Conservation (phyloP, 2,888 invertebrate species). For the Agriopis marginaria region DNA sequence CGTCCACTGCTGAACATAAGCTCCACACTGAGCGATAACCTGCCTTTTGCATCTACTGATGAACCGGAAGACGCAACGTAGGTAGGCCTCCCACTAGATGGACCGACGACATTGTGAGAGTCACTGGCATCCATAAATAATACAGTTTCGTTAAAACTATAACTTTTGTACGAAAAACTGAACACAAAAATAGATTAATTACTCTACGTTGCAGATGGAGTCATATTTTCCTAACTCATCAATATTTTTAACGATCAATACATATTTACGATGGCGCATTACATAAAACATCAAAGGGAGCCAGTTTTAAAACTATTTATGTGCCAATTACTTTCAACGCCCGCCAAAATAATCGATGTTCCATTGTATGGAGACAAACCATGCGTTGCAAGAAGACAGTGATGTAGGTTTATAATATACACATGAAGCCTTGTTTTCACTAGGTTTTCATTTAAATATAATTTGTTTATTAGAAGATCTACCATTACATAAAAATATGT, state of each 20-base stretch:
- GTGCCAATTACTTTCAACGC: constrained; percentile 66
- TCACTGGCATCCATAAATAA: no score
- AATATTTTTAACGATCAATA: constrained; percentile 29
- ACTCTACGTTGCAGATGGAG: constrained; percentile 10
- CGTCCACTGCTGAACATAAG: no score
- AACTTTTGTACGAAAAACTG: constrained; percentile 5
- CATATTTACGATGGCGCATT: constrained; percentile 40
- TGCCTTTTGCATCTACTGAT: no score
- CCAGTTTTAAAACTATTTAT: constrained; percentile 55
- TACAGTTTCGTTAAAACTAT: neutral
- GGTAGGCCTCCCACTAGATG: no score
- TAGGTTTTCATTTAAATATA: no score
- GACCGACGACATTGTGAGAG: no score
- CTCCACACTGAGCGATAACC: no score
- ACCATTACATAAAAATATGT: no score
- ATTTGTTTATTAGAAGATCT: no score
- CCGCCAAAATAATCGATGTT: constrained; percentile 67
- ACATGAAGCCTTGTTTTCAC: no score
- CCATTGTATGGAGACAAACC: constrained; percentile 64
- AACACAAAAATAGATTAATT: constrained; percentile 27
- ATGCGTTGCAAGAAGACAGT: constrained; percentile 33
- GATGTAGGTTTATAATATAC: no score
- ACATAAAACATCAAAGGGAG: constrained; percentile 43
- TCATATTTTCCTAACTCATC: constrained; percentile 11
- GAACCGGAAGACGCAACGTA: no score